Percentiles rank a stretch among this genome's conserved stretches.
Conservation (phyloP, 2,113 vertebrate genomes). For the Corythaixoides concolor region DNA sequence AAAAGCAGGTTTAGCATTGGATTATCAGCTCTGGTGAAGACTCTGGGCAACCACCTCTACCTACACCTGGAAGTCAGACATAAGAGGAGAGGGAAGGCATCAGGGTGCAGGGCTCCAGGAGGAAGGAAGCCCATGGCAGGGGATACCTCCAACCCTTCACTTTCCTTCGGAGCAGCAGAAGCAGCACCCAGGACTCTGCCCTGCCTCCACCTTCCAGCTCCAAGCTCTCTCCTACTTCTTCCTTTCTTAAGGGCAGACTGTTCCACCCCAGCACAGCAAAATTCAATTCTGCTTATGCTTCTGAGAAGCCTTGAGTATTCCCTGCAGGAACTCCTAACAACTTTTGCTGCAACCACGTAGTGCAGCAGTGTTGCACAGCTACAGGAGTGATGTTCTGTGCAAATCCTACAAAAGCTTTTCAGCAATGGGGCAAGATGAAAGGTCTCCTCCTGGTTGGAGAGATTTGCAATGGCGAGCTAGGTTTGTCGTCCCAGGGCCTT, state of each 20-base stretch:
- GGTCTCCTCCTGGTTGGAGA: not conserved
- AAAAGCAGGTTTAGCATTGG: not conserved
- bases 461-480: not conserved
- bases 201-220: not conserved
- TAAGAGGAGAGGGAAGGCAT: not conserved
- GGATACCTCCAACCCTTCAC: not conserved
- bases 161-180: not conserved
- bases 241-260: not conserved
- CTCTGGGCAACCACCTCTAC: not conserved
- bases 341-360: not conserved
- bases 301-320: not conserved
- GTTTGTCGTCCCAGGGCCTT: not conserved
- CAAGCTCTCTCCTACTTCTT: not conserved
- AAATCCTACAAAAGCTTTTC: not conserved
- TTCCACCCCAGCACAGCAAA: not conserved
- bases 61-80: not conserved
- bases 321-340: not conserved
- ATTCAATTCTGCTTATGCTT: not conserved
- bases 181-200: not conserved
- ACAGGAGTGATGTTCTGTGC: not conserved
- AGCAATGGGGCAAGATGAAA: not conserved
- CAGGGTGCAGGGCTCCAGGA: not conserved
- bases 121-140: not conserved
- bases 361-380: not conserved
- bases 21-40: not conserved